These are phyloP conservation scores for Dryobotodes eremita DNA, from an alignment of 2,888 invertebrate species.

Conservation along the genomic window DNA sequence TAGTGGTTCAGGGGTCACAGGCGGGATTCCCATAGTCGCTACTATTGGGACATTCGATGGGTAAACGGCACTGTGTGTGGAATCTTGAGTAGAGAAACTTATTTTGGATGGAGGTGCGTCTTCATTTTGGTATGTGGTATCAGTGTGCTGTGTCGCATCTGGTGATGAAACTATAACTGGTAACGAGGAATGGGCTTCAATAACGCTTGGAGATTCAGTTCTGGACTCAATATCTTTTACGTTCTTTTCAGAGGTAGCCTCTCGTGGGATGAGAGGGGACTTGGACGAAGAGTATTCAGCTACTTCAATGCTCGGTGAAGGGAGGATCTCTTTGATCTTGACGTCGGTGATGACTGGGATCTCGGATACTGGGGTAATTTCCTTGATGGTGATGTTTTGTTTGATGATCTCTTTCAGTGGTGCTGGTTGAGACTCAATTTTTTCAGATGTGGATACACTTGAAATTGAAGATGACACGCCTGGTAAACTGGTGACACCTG, in stretches of 20 bases:
- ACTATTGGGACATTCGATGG: slow-evolving; percentile 78
- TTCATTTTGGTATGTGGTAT: slow-evolving; percentile 69
- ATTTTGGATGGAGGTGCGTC: slow-evolving; percentile 83
- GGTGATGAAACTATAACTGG: slow-evolving; percentile 66
- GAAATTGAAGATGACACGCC: slow-evolving; percentile 74
- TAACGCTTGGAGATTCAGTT: slow-evolving; percentile 76
- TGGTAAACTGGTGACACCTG: slow-evolving; percentile 85
- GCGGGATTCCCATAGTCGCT: slow-evolving; percentile 76
- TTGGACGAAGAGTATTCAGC: slow-evolving; percentile 86
- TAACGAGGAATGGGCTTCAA: slow-evolving; percentile 75
- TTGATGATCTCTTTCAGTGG: slow-evolving; percentile 78
- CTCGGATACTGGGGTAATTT: slow-evolving; percentile 91
- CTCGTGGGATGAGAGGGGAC: slow-evolving; percentile 85
- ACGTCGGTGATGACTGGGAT: slow-evolving; percentile 86
- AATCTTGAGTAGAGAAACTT: slow-evolving; percentile 83
- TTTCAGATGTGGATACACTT: slow-evolving; percentile 71
- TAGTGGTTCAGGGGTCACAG: slow-evolving; percentile 68
- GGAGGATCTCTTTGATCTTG: slow-evolving; percentile 87
- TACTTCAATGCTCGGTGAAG: slow-evolving; percentile 82
- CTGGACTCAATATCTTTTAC: slow-evolving; percentile 69
- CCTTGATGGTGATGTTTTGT: slow-evolving; percentile 90
- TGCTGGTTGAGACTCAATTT: slow-evolving; percentile 67
- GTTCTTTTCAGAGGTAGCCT: slow-evolving; percentile 83
- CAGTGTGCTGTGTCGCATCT: slow-evolving; percentile 69
- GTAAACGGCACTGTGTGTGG: slow-evolving; percentile 80